Base-by-base conservation (phyloP, 2,113 vertebrate species). In the Lophius piscatorius region DNA sequence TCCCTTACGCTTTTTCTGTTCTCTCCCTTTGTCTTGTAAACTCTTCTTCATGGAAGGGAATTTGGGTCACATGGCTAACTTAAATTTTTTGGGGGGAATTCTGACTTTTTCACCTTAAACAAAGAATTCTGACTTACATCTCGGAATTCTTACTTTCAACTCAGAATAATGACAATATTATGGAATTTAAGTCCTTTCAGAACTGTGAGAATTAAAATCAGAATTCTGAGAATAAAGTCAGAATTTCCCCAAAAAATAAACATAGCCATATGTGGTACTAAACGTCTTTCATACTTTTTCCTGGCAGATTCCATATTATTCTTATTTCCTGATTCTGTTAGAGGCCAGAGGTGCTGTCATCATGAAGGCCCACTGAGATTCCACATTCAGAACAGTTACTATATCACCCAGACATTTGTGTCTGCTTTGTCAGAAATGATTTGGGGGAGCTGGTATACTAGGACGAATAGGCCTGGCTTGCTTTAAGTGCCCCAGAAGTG, bases 371-470 rank as follows among this genome's bases (percentile, higher is more conserved):
- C 26, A 1, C 31, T 1, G n/a, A 16, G 17, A 63, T 63, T 50
- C 60, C 48, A 55, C 63, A 52, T 51, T 38, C 0, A 68, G 69
- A 83, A 29, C 44, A 55, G 46, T 65, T 57, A 85, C 75, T 88
- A 75, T 73, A 84, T 89, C 82, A 83, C 82, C 76, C 5, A 59
- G 47, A 78, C 88, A 85, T 93, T 88, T 90, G 81, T 89, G 78
- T 90, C 62, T 67, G 55, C 89, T 90, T 91, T 88, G 75, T 89
- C 82, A 85, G 75, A 80, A 88, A 85, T 90, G 86, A 89, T 91
- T 91, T 89, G 75, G 82, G 79, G 62, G 65, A 82, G 62, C 56
- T 79, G 70, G 85, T 50, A 13, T 80, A 56, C 76, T 48, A 57
- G 73, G 84, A 84, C 59, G 38, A 91, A 91, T 88, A 76, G 69